Evolutionary conservation across 2,797 vertebrate genomes (phyloP).

Genomic region (Betta splendens): DNA sequence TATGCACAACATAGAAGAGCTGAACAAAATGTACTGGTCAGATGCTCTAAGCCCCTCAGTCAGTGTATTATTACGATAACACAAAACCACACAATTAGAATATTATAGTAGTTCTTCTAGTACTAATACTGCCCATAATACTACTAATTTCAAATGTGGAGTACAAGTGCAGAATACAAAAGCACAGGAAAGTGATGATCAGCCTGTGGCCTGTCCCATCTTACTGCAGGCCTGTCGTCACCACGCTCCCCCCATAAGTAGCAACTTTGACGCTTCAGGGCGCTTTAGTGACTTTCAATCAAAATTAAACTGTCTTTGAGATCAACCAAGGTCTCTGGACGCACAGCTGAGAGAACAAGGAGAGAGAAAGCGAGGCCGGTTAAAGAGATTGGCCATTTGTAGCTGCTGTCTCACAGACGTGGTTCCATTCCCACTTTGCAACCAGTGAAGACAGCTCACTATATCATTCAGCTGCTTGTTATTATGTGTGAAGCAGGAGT

Average conservation of each 20-base stretch:
- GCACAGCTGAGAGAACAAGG: conserved; percentile 38
- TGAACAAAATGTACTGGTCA: background rate
- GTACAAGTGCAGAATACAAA: too few species aligned
- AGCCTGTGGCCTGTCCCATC: too few species aligned
- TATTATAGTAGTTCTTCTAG: too few species aligned
- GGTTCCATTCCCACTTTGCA: conserved; percentile 56
- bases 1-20: too few species aligned
- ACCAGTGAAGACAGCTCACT: conserved; percentile 74
- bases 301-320: conserved; percentile 69
- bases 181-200: too few species aligned
- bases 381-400: conserved; percentile 64
- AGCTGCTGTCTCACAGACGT: conserved; percentile 56
- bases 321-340: conserved; percentile 66
- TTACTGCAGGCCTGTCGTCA: conserved; percentile 35
- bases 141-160: too few species aligned
- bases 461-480: conserved; percentile 75
- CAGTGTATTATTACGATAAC: background rate
- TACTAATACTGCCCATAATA: too few species aligned
- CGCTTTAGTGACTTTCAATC: conserved; percentile 69
- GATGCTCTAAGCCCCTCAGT: background rate
- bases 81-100: too few species aligned
- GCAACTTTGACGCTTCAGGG: conserved; percentile 66
- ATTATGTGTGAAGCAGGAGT: conserved; percentile 71
- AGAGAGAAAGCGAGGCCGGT: conserved; percentile 30
- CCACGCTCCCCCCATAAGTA: conserved; percentile 49